Conservation (phyloP, 2,113 vertebrate species). For the Corythornis madagascariensis region DNA sequence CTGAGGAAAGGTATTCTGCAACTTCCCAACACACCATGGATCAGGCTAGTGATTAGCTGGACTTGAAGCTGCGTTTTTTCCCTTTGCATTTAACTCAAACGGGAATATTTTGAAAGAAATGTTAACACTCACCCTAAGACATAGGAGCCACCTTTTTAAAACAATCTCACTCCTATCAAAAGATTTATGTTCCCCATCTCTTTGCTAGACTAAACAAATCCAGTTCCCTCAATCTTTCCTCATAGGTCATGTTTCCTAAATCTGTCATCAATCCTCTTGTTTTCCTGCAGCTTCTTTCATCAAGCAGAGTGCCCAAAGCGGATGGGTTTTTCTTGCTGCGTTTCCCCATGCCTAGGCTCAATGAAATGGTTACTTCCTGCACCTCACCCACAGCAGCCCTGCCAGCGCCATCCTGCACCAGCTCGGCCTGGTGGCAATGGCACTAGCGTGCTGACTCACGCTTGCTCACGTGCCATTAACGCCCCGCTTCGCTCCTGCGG, state of each 20-base stretch:
- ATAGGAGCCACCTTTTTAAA: background rate
- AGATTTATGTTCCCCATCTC: constrained; percentile 18
- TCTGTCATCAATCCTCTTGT: background rate
- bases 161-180: background rate
- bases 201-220: constrained; percentile 24
- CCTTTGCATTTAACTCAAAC: background rate
- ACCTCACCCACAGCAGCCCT: background rate
- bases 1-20: background rate
- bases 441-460: background rate
- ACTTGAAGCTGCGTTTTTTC: background rate
- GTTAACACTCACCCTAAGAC: background rate
- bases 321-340: background rate
- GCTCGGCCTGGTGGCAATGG: constrained; percentile 12
- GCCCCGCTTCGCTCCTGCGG: background rate
- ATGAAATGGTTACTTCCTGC: constrained; percentile 48
- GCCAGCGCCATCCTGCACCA: constrained; percentile 18
- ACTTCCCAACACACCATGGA: background rate
- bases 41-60: background rate
- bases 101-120: background rate
- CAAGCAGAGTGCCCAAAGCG: background rate
- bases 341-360: background rate
- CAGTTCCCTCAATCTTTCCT: background rate
- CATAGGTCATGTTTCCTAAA: background rate
- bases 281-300: background rate
- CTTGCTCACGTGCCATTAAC: background rate